Base-by-base conservation (phyloP, 2,113 vertebrate species). In the Plecotus auritus region DNA sequence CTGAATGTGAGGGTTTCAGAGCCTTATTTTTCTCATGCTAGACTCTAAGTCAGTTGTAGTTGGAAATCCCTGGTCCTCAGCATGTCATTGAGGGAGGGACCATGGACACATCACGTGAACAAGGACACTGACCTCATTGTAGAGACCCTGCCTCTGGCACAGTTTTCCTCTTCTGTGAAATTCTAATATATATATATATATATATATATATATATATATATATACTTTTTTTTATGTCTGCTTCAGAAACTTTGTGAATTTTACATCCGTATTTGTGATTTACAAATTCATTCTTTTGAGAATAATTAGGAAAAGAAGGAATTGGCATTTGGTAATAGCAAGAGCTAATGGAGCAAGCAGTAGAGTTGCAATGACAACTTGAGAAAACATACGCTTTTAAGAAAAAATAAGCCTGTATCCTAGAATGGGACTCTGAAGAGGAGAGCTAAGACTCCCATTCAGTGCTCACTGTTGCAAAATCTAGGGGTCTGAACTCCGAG, bases 221-320 rank as follows among this genome's bases (percentile, higher is more conserved):
- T 51, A 26, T 14, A 28, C 2, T 84, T 83, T 85, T 78, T 88
- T 80, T 89, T 32, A 90, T 88, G 3, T 51, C 18, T 88, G 16
- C 49, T 85, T 92, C 91, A 95, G 47, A 45, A 88, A 64, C 74
- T 93, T 11, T 74, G 13, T 88, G 35, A 88, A 88, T 92, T 88
- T 85, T 40, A 64, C 32, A 86, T 96, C 22, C 40, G 1, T 85
- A 35, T 78, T 56, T 97, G 28, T 90, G 18, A 70, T 80, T 95
- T 85, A 56, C 12, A 93, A 70, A 42, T 54, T 35, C 69, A 95
- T 91, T 88, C 78, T 95, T 89, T 96, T 85, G 73, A 74, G 37
- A 80, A 66, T 94, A 93, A 85, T 78, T 73, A 74, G 37, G 45
- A 90, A 92, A 92, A 91, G 47, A 76, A 80, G 47, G 9, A 85